phyloP scores from a whole-genome alignment of 2,113 vertebrate genomes.

The Charina bottae region DNA sequence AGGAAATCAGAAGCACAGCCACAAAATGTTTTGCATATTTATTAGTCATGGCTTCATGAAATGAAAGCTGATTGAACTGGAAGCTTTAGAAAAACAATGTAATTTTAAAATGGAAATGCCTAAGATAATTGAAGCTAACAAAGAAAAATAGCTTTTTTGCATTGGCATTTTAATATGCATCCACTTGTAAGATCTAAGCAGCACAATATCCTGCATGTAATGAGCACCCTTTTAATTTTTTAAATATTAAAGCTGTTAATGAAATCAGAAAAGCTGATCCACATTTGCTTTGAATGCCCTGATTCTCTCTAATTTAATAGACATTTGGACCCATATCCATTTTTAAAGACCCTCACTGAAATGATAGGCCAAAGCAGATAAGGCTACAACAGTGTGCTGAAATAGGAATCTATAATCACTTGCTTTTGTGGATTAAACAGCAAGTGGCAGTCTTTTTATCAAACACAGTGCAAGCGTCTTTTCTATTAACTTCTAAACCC shows the following conservation, averaged over 20 bases:
- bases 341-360: conserved; percentile 59
- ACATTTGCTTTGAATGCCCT: conserved; percentile 41
- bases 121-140: conserved; percentile 45
- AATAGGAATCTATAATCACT: conserved; percentile 52
- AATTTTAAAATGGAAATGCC: conserved; percentile 52
- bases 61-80: conserved; percentile 31
- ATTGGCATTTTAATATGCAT: conserved; percentile 30
- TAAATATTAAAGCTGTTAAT: conserved; percentile 45
- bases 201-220: conserved; percentile 28
- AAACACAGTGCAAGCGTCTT: conserved; percentile 8
- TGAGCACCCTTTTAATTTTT: conserved; percentile 44
- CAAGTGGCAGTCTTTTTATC: conserved; percentile 6
- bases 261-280: conserved; percentile 52
- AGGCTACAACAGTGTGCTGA: conserved; percentile 29
- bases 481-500: conserved; percentile 1
- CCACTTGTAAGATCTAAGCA: conserved; percentile 30
- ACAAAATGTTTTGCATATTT: conserved; percentile 11
- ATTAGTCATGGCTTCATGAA: conserved; percentile 15
- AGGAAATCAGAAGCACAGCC: neutral
- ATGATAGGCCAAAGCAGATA: conserved; percentile 50
- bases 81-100: conserved; percentile 8
- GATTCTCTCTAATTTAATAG: conserved; percentile 48
- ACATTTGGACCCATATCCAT: conserved; percentile 51
- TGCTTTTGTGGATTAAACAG: conserved; percentile 36
- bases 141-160: conserved; percentile 47